These are phyloP conservation scores for Mobula hypostoma DNA, from an alignment of 2,113 vertebrate genomes.

Conservation along the genomic window DNA sequence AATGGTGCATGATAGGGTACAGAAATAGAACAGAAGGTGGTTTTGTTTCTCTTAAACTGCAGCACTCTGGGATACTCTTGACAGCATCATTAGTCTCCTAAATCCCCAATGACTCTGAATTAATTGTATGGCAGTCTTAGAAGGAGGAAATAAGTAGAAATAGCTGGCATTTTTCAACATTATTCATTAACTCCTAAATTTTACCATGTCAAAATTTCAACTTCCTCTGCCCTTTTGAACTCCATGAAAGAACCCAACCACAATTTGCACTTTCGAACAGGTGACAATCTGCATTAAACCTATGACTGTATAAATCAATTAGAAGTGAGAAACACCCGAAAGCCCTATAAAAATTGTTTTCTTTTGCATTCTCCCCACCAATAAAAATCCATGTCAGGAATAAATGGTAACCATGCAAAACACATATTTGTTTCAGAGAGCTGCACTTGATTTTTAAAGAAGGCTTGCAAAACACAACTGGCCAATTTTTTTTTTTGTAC, in stretches of 20 bases:
- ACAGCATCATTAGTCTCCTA: constrained; percentile 34
- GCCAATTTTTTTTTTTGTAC: too few species aligned
- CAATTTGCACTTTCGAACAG: neutral
- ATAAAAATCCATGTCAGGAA: too few species aligned
- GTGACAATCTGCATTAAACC: neutral
- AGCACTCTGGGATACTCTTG: constrained; percentile 22
- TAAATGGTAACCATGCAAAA: too few species aligned
- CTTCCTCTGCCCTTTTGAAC: constrained; percentile 5
- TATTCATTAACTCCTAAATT: neutral
- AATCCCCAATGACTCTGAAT: constrained; percentile 13
- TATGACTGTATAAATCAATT: neutral
- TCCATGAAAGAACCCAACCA: neutral
- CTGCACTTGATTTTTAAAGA: too few species aligned
- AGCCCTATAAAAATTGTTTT: neutral
- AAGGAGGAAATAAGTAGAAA: neutral
- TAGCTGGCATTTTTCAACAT: neutral
- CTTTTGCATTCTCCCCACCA: neutral
- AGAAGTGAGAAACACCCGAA: neutral
- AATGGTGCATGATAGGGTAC: neutral
- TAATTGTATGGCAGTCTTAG: constrained; percentile 1
- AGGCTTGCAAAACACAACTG: too few species aligned
- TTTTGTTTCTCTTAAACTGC: constrained; percentile 5
- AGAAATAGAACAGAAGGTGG: constrained; percentile 18
- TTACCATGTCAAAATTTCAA: constrained; percentile 13
- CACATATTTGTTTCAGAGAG: too few species aligned